phyloP scores from a whole-genome alignment of 2,797 vertebrate species.

The Sebastes vulpes region DNA sequence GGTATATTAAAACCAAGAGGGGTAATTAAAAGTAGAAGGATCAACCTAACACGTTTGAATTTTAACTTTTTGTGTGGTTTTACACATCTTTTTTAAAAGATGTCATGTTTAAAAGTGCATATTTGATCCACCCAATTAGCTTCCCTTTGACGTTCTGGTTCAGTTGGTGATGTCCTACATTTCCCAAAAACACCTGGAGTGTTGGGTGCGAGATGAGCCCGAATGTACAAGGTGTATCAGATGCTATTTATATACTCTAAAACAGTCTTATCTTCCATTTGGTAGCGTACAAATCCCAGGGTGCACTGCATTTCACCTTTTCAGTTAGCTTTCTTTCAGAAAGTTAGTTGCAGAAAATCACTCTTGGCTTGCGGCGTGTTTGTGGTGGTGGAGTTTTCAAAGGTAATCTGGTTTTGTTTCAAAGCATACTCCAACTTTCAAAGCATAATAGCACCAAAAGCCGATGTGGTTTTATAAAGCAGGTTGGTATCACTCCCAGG shows the following conservation, averaged over 20 bases:
- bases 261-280: neutral
- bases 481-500: too few relatives aligned
- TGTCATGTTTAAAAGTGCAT: neutral
- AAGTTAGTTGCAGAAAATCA: neutral
- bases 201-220: neutral
- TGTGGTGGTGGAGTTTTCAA: neutral
- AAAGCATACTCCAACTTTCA: neutral
- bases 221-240: neutral
- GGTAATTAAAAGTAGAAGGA: neutral
- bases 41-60: neutral
- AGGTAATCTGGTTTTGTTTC: too few relatives aligned
- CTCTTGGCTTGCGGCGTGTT: neutral
- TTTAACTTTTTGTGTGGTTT: neutral
- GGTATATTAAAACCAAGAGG: neutral
- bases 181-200: neutral
- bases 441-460: neutral
- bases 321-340: neutral
- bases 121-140: neutral
- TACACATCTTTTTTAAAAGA: neutral
- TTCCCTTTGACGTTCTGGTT: neutral
- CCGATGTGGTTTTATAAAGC: neutral
- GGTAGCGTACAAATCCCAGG: neutral
- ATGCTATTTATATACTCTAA: neutral
- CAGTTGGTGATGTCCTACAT: neutral
- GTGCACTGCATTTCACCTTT: neutral